Evolutionary conservation across 2,797 vertebrate genomes (phyloP), one percentile per base, ranked within the genome.

Genomic region (Characodon lateralis): DNA sequence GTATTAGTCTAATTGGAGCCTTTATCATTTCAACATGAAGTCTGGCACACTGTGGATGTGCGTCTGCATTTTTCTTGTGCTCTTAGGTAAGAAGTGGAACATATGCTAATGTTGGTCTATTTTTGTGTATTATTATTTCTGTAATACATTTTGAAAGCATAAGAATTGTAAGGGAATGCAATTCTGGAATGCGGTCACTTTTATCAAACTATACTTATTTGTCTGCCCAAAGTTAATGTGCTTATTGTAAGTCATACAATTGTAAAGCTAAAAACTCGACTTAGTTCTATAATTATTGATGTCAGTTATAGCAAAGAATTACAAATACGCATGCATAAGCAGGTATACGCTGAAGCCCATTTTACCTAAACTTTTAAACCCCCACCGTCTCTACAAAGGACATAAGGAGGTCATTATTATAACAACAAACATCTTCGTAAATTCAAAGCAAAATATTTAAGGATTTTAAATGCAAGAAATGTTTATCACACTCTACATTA

Each of bases 61-160:
- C 86, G 85, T 94, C 65, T 87, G 87, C 93, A 80, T 89, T 77
- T 86, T 89, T 78, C 86, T 94, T 66, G 92, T 95, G 88, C 91
- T 95, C 80, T 65, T 95, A 91, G 95, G 96, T 96, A 91, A 96
- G 94, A 90, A 77, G 79, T 89, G 53, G 63, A 74, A 78, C 41
- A 1, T 46, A 8, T 70, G 13, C 18, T 74, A 16, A 28, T 18
- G 65, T 16, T 80, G 24, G 7, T 69, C 24, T 16, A 24, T 74
- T 28, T 58, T 41, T 0, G 16, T 72, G 3, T 18, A 0, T 12
- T 55, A 43, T 41, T 24, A 43, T 69, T 48, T 26, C 12, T 6
- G n/a, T 53, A 6, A 63, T 73, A 0, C 1, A 68, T 78, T 73
- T 1, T 61, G 22, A 46, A 59, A 72, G 20, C 4, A 24, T 20